phyloP scores from a whole-genome alignment of 1,140 invertebrate genomes.

The Zaprionus africanus region DNA sequence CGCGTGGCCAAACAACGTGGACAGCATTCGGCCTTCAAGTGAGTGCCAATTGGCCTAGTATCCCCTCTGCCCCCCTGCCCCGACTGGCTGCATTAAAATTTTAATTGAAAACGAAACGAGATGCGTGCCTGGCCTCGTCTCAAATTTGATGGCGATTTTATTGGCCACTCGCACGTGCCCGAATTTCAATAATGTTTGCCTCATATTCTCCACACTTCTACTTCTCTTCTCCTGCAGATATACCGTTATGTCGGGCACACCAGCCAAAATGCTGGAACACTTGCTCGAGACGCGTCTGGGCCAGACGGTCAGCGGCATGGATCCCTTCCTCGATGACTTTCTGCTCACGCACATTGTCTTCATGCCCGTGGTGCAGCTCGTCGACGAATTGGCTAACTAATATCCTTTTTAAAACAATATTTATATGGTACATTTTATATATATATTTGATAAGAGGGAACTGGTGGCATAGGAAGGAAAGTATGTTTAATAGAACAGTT shows the following conservation, averaged over 20 bases:
- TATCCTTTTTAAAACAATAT: slow-evolving; percentile 87
- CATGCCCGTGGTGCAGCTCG: slow-evolving; percentile 91
- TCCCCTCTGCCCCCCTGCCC: neutral
- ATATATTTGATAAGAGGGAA: neutral
- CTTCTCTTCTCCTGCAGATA: slow-evolving; percentile 86
- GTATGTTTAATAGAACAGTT: too few relatives aligned
- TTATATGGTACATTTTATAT: neutral
- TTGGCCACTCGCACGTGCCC: slow-evolving; percentile 35
- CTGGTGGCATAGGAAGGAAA: neutral
- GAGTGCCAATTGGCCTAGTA: slow-evolving; percentile 48
- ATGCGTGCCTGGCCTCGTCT: slow-evolving; percentile 1
- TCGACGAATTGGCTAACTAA: slow-evolving; percentile 91
- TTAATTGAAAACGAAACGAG: slow-evolving; percentile 34
- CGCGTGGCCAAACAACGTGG: slow-evolving; percentile 87
- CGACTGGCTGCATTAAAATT: slow-evolving; percentile 7
- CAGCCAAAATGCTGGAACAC: slow-evolving; percentile 95
- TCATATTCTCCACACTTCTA: neutral
- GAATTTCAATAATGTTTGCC: slow-evolving; percentile 11
- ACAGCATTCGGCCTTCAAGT: slow-evolving; percentile 84
- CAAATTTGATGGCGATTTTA: slow-evolving; percentile 48
- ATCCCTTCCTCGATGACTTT: slow-evolving; percentile 93
- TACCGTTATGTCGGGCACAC: slow-evolving; percentile 94
- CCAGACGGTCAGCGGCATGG: slow-evolving; percentile 85
- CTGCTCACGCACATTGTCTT: slow-evolving; percentile 94
- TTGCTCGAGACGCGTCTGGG: slow-evolving; percentile 92